These are phyloP conservation scores for Agrenia bidenticulata DNA, from an alignment of 2,888 invertebrate species.

Conservation along the genomic window DNA sequence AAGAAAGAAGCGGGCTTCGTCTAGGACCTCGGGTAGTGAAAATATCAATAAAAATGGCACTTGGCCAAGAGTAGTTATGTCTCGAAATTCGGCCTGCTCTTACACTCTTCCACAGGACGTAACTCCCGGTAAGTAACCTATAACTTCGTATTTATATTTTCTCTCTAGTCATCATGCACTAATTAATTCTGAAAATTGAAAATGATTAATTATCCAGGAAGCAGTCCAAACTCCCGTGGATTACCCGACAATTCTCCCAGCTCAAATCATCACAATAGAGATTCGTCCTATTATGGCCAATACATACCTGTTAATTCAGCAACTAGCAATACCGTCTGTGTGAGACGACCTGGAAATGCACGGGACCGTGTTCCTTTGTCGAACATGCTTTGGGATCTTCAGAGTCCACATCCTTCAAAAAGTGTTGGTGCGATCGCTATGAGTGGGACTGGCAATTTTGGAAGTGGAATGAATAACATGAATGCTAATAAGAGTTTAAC, in stretches of 20 bases:
- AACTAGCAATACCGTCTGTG: slow-evolving; percentile 48
- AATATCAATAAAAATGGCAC: slow-evolving; percentile 51
- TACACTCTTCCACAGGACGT: slow-evolving; percentile 50
- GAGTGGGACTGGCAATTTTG: slow-evolving; percentile 21
- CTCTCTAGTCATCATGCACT: too few relatives aligned
- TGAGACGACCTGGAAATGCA: slow-evolving; percentile 37
- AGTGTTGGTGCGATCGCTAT: slow-evolving; percentile 49
- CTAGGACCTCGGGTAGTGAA: slow-evolving; percentile 41
- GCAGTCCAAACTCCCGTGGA: slow-evolving; percentile 1
- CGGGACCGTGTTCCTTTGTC: slow-evolving; percentile 48
- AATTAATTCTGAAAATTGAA: too few relatives aligned
- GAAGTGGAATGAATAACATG: slow-evolving; percentile 22
- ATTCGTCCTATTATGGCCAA: slow-evolving; percentile 47
- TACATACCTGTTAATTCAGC: slow-evolving; percentile 38
- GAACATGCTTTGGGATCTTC: slow-evolving; percentile 47
- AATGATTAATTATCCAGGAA: neutral
- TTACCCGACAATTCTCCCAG: slow-evolving; percentile 2
- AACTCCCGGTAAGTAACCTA: neutral
- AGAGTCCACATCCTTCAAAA: slow-evolving; percentile 45
- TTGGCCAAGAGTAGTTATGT: slow-evolving; percentile 50
- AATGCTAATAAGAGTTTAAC: slow-evolving; percentile 42
- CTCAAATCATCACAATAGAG: slow-evolving; percentile 31
- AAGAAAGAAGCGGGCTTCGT: slow-evolving; percentile 46
- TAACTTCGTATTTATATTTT: too few relatives aligned
- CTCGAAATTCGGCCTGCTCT: slow-evolving; percentile 46